Evolutionary conservation across 37 sponge, comb jelly and placozoan species (phyloP), one percentile per base, ranked within the genome.

Genomic region (Cliona cf. orientalis): DNA sequence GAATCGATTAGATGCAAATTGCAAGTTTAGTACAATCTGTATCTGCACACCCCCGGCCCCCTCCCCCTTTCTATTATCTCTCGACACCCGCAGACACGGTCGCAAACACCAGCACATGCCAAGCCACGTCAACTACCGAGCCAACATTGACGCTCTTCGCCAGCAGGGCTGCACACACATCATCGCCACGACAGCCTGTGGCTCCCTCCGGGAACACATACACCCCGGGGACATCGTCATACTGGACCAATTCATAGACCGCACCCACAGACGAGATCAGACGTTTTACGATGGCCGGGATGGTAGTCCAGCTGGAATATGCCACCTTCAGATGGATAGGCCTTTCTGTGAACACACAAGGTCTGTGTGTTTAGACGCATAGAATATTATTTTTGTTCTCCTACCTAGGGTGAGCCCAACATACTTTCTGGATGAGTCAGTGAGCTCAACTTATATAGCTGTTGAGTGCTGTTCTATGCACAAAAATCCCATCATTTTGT

Each of bases 181-280:
- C 41, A 41, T 92, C 0, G 93, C 83, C 40, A 90, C 91, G 35
- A 95, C 96, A 25, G 96, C 96, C 21, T 95, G 93, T 80, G 96
- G 96, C 14, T 95, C 95, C 12, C 82, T 98, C 35, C 72, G 58
- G 70, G 97, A 98, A 63, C 80, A 91, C 45, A 88, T 94, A 43
- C 66, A 86, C 29, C 99, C 99, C 0, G 97, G 97, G 12, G 91
- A 94, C 65, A 58, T 94, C 46, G 93, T 92, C 56, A 85, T 97
- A 2, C 83, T 92, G 2, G 95, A 97, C 69, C 95, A 97, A 85
- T 90, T 95, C 69, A 87, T 97, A 21, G 98, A 97, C 71, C 63
- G 93, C 11, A 97, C 98, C 5, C 73, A 70, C 38, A 90, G 84
- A 61, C 58, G 95, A 29, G 71, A 79, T 17, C 49, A 46, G 12